A percentile compares a stretch with the other conserved stretches of the same genome.
These are phyloP conservation scores for Marasmarcha lunaedactyla DNA, from an alignment of 2,888 invertebrate species.

Conservation along the genomic window DNA sequence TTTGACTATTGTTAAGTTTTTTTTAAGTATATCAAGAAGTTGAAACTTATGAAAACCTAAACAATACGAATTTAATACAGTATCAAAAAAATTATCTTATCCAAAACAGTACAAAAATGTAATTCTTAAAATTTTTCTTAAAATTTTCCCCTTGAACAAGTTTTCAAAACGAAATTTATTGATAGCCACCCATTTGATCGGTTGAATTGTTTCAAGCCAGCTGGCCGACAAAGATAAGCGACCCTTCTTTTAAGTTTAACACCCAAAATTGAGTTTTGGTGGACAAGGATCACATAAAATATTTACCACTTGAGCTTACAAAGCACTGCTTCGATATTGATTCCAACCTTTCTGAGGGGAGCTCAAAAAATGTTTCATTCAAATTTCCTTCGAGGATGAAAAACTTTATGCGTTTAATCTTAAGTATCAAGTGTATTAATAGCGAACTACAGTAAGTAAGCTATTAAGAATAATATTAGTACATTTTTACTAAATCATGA, in stretches of 20 bases:
- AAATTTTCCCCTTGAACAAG: background rate
- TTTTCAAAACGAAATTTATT: too few species aligned
- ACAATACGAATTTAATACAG: too few species aligned
- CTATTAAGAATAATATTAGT: too few species aligned
- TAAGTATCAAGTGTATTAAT: too few species aligned
- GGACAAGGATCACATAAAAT: conserved; percentile 39
- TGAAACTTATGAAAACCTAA: too few species aligned
- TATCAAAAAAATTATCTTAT: background rate
- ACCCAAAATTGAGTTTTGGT: conserved; percentile 51
- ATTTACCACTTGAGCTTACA: conserved; percentile 32
- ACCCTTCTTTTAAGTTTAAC: conserved; percentile 47
- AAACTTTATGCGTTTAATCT: too few species aligned
- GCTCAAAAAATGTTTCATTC: conserved; percentile 16
- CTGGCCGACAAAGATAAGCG: conserved; percentile 49
- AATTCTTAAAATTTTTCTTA: background rate
- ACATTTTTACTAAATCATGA: too few species aligned
- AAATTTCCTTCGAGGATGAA: too few species aligned
- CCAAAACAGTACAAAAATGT: background rate
- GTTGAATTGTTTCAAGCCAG: conserved; percentile 40
- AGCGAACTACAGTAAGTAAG: too few species aligned
- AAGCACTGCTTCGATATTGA: conserved; percentile 12
- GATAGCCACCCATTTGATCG: too few species aligned
- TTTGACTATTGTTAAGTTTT: too few species aligned
- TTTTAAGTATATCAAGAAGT: too few species aligned
- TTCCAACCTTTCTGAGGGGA: conserved; percentile 24